Evolutionary conservation across 1,140 invertebrate genomes (phyloP), one percentile per base, ranked within the genome.

Genomic region (Aphaenogaster ashmeadi): DNA sequence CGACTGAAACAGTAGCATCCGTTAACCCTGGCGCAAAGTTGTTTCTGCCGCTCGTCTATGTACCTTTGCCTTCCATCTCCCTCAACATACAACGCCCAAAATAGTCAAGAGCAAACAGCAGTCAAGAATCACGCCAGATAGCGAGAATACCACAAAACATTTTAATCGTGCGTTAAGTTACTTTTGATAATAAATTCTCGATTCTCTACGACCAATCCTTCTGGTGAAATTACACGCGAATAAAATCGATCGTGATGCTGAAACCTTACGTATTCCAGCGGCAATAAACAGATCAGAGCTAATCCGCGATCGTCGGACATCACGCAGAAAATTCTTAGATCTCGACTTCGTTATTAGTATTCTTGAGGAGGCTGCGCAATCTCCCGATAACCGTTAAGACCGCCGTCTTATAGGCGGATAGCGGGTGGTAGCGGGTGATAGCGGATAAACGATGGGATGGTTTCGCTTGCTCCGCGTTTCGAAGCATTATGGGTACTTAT

Each of bases 401-500:
- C 18, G 66, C 38, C 41, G 66, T 75, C 41, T 84, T 84, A 75
- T 50, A 75, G 69, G 67, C 41, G 41, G 41, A 60, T 67, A 27
- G 47, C n/a, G 78, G 64, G 50, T 21, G 78, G 54, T 83, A 58
- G 54, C 52, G 78, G 64, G 50, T 21, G 78, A 67, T 83, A 58
- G 54, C 52, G 38, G 67, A 41, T 75, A 75, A 84, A 84, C 69
- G 80, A 84, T 84, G 80, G 5, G 33, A 84, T 27, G 80, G 54
- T 60, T 75, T 50, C 69, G 67, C 80, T 84, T 84, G 80, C 69
- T 74, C 21, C 54, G 54, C 80, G 69, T 74, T 84, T 75, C 69
- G 54, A 47, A 47, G 80, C 80, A 84, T 84, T 84, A 84, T 84
- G 71, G 69, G 54, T 75, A 84, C 69, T 84, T 84, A 84, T 84